Base-by-base conservation (phyloP, 2,888 invertebrate genomes). In the Orgyia antiqua region DNA sequence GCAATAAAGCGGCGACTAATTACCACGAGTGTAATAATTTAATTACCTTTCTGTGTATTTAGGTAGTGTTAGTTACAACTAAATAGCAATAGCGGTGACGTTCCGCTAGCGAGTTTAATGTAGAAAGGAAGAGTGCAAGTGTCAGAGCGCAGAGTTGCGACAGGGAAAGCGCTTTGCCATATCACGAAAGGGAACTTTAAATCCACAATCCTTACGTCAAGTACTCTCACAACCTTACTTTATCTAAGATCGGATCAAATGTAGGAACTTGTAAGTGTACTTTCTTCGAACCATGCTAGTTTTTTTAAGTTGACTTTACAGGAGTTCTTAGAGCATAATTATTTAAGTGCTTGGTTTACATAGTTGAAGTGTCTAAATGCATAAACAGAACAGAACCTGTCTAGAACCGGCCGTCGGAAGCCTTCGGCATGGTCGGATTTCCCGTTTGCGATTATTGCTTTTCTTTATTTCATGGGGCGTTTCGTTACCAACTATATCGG, bases 61-160 rank as follows among this genome's bases (percentile, higher is more conserved):
- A 19, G 2, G 6, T 7, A 19, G n/a, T 19, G 23, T 13, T 24
- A 10, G 24, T 42, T 36, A 42, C 29, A 33, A 38, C 33, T 36
- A 33, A 42, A 35, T 29, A 33, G 39, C 17, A 20, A 40, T 39
- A 27, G 38, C 29, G 39, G 38, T 40, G 39, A 43, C 31, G 48
- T 52, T 49, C 47, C 48, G 57, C 58, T 47, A 55, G 53, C 33
- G 57, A 61, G 58, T 57, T 56, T 68, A 66, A 68, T 52, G 65
- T 75, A 72, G 83, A 86, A 86, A 86, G 83, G 83, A 84, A 86
- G 79, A 86, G 83, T 84, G 71, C 66, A 71, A 68, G 66, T 76
- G 76, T 72, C 75, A 72, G 71, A 70, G 71, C 69, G 58, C 65
- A 66, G 57, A 71, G 72, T 63, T 66, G 70, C 75, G 74, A 73